Base-by-base conservation (phyloP, 2,797 vertebrate species). In the Muscicapa striata region DNA sequence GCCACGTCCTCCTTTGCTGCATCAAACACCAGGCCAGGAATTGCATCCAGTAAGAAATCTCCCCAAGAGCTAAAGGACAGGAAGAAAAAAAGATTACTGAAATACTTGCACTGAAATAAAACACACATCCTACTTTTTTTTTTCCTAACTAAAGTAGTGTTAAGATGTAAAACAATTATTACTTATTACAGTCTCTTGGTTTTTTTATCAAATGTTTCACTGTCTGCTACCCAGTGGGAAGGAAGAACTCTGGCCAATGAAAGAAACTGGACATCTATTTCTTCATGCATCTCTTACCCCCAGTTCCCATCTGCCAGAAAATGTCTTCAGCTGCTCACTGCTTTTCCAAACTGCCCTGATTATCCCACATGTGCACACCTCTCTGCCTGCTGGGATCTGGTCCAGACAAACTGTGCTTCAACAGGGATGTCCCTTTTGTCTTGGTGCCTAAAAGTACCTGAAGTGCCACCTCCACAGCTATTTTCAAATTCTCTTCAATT, bases 41-140 rank as follows among this genome's bases (percentile, higher is more conserved):
- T 95, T 64, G 97, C 58, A 82, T 99, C 99, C 95, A 99, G 81
- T 84, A 99, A 97, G 86, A 98, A 97, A 94, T 99, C 99, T 86
- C 98, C 98, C 99, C 98, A 99, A 3, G 98, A 98, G 97, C 99
- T 99, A 95, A 55, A 91, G 54, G 34, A 38, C 4, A 30, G 23
- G 45, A 59, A 77, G 48, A 17, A 43, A 27, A 57, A 43, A 57
- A 30, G 13, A 13, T 24, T 27, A 61, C 15, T 79, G 15, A 63
- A 77, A 54, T 6, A 73, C 32, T 7, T 61, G 43, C 38, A 54
- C 3, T 49, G 62, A 82, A 91, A 76, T 52, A 46, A 87, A 87
- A 18, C 13, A 80, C 26, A 14, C 21, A 40, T 17, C 20, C 36
- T 76, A 17, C 4, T 26, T 46, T 40, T 32, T 43, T 43, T 67